These are phyloP conservation scores for Phania funesta DNA, from an alignment of 2,888 invertebrate species.

Conservation along the genomic window DNA sequence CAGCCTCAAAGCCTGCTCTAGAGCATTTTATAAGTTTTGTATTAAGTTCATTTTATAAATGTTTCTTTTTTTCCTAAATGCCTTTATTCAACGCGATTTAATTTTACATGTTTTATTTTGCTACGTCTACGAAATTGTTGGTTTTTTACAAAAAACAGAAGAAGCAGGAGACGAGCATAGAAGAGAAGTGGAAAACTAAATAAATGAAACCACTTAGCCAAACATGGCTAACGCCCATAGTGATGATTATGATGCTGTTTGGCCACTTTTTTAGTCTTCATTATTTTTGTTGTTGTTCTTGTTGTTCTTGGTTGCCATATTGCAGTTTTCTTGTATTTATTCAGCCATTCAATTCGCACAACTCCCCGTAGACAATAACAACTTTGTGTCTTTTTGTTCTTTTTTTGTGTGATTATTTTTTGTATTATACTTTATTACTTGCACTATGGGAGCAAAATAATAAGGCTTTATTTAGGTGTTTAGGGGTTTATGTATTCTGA, in stretches of 20 bases:
- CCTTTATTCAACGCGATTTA: conserved; percentile 32
- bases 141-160: background rate
- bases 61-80: conserved; percentile 10
- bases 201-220: conserved; percentile 66
- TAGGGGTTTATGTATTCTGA: no score
- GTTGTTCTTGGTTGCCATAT: background rate
- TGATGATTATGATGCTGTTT: conserved; percentile 49
- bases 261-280: conserved; percentile 49
- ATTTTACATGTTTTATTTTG: conserved; percentile 48
- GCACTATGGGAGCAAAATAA: conserved; percentile 12
- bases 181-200: conserved; percentile 45
- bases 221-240: conserved; percentile 62
- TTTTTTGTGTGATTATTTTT: conserved; percentile 2
- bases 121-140: conserved; percentile 9
- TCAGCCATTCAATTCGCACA: conserved; percentile 36
- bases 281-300: background rate
- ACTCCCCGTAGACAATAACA: conserved; percentile 33
- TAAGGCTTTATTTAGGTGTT: background rate
- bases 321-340: conserved; percentile 35
- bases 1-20: background rate
- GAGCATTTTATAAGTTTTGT: conserved; percentile 1
- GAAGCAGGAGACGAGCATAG: conserved; percentile 12
- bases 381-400: conserved; percentile 1
- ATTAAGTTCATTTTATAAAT: conserved; percentile 4
- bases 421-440: background rate